phyloP scores from a whole-genome alignment of 53 echinoderm and acorn worm genomes.

The Apostichopus leukothele region DNA sequence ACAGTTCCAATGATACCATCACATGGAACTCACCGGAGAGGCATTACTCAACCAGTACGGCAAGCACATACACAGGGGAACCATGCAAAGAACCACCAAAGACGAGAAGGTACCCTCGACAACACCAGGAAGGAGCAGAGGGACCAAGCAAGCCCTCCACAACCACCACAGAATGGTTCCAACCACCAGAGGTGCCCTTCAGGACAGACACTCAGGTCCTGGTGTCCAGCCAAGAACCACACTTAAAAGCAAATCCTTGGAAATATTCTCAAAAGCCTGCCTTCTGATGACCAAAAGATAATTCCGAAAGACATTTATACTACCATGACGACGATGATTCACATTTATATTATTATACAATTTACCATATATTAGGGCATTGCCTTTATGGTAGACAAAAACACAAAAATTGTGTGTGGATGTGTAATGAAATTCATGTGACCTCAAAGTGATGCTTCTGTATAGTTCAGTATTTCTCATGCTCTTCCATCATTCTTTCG shows the following conservation, averaged over 20 bases:
- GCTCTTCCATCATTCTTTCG: too few species aligned
- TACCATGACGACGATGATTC: too few species aligned
- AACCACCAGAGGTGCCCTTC: conserved; percentile 77
- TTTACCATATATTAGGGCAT: too few species aligned
- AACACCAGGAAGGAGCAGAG: conserved; percentile 62
- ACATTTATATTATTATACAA: too few species aligned
- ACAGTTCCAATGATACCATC: conserved; percentile 68
- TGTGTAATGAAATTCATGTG: too few species aligned
- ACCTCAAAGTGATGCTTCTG: too few species aligned
- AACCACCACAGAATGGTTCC: conserved; percentile 75
- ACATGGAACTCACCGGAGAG: conserved; percentile 74
- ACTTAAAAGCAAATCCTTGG: conserved; percentile 95
- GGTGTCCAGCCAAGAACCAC: conserved; percentile 94
- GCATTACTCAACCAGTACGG: conserved; percentile 66
- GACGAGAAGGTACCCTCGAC: conserved; percentile 74
- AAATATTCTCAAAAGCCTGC: conserved; percentile 89
- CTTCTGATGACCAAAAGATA: background rate
- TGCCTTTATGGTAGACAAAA: too few species aligned
- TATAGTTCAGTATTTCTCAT: too few species aligned
- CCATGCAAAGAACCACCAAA: conserved; percentile 80
- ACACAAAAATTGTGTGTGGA: too few species aligned
- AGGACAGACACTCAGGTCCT: conserved; percentile 84
- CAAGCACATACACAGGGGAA: conserved; percentile 65
- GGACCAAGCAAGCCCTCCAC: conserved; percentile 76
- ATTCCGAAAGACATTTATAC: too few species aligned